Conservation (phyloP, 2,888 invertebrate genomes). For the Conus canariensis region DNA sequence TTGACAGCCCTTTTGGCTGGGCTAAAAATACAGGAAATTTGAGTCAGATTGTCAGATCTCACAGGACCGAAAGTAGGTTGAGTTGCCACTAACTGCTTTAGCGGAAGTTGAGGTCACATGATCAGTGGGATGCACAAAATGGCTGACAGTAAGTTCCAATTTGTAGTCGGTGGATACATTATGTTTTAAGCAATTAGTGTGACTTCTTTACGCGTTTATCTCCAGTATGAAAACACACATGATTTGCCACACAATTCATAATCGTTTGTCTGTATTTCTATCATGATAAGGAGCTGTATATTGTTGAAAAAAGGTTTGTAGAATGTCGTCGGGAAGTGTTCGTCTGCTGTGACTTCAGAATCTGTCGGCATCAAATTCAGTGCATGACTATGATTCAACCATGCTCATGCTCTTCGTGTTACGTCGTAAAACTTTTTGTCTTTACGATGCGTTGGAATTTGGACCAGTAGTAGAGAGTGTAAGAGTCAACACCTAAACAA, state of each 20-base stretch:
- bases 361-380: too few species aligned
- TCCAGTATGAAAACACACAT: neutral
- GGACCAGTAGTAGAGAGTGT: too few species aligned
- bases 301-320: neutral
- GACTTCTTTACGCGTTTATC: neutral
- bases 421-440: too few species aligned
- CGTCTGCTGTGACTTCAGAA: neutral
- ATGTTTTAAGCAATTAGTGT: constrained; percentile 29
- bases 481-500: too few species aligned
- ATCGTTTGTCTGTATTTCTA: neutral
- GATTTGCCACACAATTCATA: neutral
- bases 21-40: neutral
- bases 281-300: neutral
- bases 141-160: constrained; percentile 49
- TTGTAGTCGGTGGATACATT: neutral
- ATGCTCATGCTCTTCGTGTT: too few species aligned
- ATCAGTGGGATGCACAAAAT: constrained; percentile 46
- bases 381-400: too few species aligned
- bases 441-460: too few species aligned
- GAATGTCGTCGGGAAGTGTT: neutral
- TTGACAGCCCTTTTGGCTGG: too few species aligned
- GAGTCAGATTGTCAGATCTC: too few species aligned
- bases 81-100: neutral
- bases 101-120: constrained; percentile 48
- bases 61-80: constrained; percentile 11